Conservation (phyloP, 2,113 vertebrate genomes). For the Pteronura brasiliensis region DNA sequence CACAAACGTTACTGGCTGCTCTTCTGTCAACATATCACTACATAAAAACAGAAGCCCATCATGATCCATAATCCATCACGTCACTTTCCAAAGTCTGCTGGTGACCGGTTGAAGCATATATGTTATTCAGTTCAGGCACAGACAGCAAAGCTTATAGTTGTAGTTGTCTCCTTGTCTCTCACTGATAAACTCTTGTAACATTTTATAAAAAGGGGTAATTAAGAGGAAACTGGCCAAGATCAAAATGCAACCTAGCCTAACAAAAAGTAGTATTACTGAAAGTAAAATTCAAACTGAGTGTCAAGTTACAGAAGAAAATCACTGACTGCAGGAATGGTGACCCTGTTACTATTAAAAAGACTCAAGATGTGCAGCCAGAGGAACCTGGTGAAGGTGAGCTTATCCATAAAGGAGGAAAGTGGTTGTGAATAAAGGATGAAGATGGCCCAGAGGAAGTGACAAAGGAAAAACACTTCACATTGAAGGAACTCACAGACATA, state of each 20-base stretch:
- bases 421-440: neutral
- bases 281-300: neutral
- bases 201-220: neutral
- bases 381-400: neutral
- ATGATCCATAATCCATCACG: neutral
- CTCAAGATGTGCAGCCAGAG: neutral
- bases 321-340: neutral
- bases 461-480: neutral
- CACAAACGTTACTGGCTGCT: neutral
- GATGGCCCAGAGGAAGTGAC: neutral
- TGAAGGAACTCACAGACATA: neutral
- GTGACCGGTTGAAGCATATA: neutral
- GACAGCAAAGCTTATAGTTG: neutral
- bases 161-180: neutral
- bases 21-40: neutral
- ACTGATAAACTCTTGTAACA: neutral
- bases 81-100: neutral
- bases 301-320: neutral
- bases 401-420: neutral
- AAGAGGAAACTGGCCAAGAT: neutral
- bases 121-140: neutral
- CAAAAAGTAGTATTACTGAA: neutral
- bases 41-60: neutral
- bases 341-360: too few relatives aligned
- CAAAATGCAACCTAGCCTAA: neutral